phyloP scores from a whole-genome alignment of 2,113 vertebrate genomes.

The Trichomycterus rosablanca region DNA sequence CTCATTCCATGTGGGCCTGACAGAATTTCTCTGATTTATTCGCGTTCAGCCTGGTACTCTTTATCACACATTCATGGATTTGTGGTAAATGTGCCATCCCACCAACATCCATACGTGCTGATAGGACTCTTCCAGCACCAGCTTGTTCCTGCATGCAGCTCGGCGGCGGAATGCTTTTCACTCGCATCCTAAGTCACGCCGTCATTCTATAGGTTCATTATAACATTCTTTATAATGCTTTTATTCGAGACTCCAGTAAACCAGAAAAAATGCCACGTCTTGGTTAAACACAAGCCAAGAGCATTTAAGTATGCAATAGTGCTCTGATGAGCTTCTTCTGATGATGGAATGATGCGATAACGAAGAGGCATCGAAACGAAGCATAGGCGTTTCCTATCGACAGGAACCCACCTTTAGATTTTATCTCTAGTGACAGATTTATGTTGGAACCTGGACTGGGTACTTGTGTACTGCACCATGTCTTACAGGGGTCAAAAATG shows the following conservation, averaged over 20 bases:
- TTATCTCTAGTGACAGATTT: conserved; percentile 31
- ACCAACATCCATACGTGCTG: background rate
- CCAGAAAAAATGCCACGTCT: conserved; percentile 8
- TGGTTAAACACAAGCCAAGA: too few species aligned
- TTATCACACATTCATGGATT: conserved; percentile 19
- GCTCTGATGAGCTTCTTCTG: background rate
- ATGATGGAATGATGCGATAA: background rate
- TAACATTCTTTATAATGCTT: too few species aligned
- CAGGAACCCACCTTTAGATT: conserved; percentile 20
- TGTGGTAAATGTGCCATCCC: conserved; percentile 6
- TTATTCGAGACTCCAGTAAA: background rate
- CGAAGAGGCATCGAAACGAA: background rate
- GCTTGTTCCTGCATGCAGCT: conserved; percentile 17
- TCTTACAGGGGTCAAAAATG: conserved; percentile 15
- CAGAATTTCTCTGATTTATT: conserved; percentile 24
- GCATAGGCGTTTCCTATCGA: conserved; percentile 11
- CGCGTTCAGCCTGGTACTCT: background rate
- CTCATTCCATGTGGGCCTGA: conserved; percentile 16
- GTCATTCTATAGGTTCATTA: conserved; percentile 1
- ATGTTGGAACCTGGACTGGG: conserved; percentile 1
- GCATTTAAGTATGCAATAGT: too few species aligned
- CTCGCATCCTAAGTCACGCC: conserved; percentile 5
- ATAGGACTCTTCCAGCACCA: background rate
- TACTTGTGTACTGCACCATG: conserved; percentile 4
- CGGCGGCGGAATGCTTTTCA: conserved; percentile 10